These are phyloP conservation scores for Chrysomela aeneicollis DNA, from an alignment of 2,888 invertebrate genomes.

Conservation along the genomic window DNA sequence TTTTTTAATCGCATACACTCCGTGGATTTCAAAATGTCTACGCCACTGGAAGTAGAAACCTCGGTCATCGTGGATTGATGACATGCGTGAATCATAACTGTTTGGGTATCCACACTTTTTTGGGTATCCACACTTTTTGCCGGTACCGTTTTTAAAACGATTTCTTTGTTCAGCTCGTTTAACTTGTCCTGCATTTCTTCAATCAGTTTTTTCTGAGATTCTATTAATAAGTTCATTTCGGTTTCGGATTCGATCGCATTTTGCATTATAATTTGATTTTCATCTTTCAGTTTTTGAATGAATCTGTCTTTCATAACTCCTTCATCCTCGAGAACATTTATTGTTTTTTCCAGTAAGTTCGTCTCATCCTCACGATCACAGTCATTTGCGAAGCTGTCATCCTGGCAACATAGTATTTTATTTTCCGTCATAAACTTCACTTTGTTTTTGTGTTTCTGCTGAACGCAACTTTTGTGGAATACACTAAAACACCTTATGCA, in stretches of 20 bases:
- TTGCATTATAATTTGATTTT: constrained; percentile 11
- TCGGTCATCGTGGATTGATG: constrained; percentile 14
- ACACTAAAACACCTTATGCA: constrained; percentile 2
- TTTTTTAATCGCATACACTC: neutral
- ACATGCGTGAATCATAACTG: constrained; percentile 4
- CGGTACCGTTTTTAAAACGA: neutral
- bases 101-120: constrained; percentile 8
- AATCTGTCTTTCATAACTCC: constrained; percentile 7
- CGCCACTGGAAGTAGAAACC: constrained; percentile 10
- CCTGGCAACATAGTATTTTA: constrained; percentile 1
- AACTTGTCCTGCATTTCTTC: constrained; percentile 8
- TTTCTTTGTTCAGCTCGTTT: neutral
- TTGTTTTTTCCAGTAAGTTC: constrained; percentile 13
- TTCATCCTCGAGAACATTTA: constrained; percentile 11
- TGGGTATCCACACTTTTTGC: constrained; percentile 11
- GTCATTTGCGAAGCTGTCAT: constrained; percentile 3
- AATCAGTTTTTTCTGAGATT: constrained; percentile 8
- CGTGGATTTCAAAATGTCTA: constrained; percentile 1
- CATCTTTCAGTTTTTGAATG: constrained; percentile 2
- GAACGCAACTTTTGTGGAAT: constrained; percentile 15
- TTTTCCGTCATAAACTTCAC: constrained; percentile 10
- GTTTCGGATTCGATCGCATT: constrained; percentile 6
- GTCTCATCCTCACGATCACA: constrained; percentile 1
- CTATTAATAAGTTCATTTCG: neutral
- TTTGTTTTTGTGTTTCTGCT: constrained; percentile 9